A percentile compares a stretch with the other conserved stretches of the same genome.
Conservation (phyloP, 2,888 invertebrate species). For the Heliothis peltigera region DNA sequence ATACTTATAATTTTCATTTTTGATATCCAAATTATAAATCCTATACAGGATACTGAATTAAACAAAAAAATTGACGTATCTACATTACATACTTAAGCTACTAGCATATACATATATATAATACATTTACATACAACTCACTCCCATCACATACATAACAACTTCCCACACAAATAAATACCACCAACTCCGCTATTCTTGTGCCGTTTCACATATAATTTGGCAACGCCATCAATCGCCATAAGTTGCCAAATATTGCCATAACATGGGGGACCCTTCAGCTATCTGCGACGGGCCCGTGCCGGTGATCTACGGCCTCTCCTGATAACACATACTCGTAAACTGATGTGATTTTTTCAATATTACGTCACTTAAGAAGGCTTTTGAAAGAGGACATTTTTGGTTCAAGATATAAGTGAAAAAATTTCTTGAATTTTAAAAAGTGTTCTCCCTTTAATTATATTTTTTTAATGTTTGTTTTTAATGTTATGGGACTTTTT, state of each 20-base stretch:
- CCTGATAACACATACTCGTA: conserved; percentile 55
- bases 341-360: conserved; percentile 48
- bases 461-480: too few relatives aligned
- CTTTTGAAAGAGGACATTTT: conserved; percentile 5
- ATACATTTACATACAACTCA: not conserved
- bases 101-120: too few relatives aligned
- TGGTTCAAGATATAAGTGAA: not conserved
- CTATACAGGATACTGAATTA: too few relatives aligned
- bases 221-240: conserved; percentile 54
- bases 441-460: too few relatives aligned
- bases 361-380: conserved; percentile 38
- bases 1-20: too few relatives aligned
- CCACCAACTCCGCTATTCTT: conserved; percentile 9
- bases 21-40: too few relatives aligned
- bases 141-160: conserved; percentile 13
- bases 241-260: conserved; percentile 48
- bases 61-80: too few relatives aligned
- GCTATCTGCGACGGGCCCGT: conserved; percentile 30
- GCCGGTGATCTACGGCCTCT: conserved; percentile 50
- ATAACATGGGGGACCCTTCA: conserved; percentile 45
- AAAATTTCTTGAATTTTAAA: not conserved
- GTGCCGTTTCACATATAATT: conserved; percentile 36
- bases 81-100: too few relatives aligned
- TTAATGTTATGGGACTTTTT: too few relatives aligned
- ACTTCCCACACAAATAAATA: conserved; percentile 33